Conservation (phyloP, 2,113 vertebrate species). For the Ochotona princeps region DNA sequence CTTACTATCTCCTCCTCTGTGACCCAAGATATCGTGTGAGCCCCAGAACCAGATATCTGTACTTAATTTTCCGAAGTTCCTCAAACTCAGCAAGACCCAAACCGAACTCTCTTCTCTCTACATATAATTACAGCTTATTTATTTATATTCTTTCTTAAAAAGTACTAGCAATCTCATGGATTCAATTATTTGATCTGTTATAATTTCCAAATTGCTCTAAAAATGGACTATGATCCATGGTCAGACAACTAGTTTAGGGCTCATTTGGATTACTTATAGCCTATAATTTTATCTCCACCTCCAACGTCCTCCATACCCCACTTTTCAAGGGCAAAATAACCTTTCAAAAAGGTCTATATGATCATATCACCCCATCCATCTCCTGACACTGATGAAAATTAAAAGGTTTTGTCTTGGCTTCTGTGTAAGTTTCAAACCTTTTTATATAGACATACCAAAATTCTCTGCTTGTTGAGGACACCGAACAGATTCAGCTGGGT, state of each 20-base stretch:
- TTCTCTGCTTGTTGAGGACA: not conserved
- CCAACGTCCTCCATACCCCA: not conserved
- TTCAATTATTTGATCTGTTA: not conserved
- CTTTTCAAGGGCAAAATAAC: not conserved
- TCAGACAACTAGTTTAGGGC: not conserved
- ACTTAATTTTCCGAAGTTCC: not conserved
- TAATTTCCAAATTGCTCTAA: conserved; percentile 13
- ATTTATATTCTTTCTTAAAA: not conserved
- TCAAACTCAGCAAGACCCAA: not conserved
- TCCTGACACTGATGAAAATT: not conserved
- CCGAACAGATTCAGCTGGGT: not conserved
- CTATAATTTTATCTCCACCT: not conserved
- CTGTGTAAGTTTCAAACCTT: not conserved
- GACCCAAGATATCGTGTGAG: not conserved
- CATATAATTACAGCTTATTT: not conserved
- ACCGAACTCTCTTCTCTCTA: not conserved
- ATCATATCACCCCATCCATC: not conserved
- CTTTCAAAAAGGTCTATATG: not conserved
- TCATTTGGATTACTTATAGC: not conserved
- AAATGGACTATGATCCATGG: not conserved
- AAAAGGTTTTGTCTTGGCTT: not conserved
- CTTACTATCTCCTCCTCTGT: not conserved
- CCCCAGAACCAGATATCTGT: not conserved
- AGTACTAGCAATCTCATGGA: not conserved
- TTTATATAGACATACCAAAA: not conserved